Percentiles rank a stretch among this genome's conserved stretches.
phyloP scores from a whole-genome alignment of 2,888 invertebrate genomes.

The Liodrosophila aerea region DNA sequence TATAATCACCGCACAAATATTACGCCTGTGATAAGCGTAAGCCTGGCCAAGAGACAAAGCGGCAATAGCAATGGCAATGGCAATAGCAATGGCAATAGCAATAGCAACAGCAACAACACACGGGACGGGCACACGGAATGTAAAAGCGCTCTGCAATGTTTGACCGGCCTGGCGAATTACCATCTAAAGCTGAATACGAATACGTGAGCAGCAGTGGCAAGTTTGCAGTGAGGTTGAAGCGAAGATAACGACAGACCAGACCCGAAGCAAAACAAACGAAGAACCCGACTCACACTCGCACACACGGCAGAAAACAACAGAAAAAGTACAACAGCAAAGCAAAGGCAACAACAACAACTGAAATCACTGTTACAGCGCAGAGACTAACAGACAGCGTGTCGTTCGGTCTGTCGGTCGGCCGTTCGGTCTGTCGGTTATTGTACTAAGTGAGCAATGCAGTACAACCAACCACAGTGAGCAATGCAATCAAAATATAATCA shows the following conservation, averaged over 20 bases:
- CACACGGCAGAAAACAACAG: constrained; percentile 29
- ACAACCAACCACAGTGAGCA: constrained; percentile 79
- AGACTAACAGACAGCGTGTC: constrained; percentile 75
- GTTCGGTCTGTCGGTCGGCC: neutral
- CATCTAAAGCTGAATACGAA: constrained; percentile 75
- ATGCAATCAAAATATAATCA: constrained; percentile 77
- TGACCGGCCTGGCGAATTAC: constrained; percentile 68
- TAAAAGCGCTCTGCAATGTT: constrained; percentile 72
- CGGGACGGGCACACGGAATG: constrained; percentile 48
- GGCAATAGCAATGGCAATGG: neutral
- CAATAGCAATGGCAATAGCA: constrained; percentile 26
- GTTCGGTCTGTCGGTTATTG: constrained; percentile 51
- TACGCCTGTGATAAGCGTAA: constrained; percentile 64
- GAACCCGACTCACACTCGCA: constrained; percentile 33
- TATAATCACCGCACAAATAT: constrained; percentile 66
- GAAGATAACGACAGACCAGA: constrained; percentile 72
- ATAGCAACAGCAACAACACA: constrained; percentile 4
- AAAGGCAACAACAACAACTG: no score
- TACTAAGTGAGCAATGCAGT: constrained; percentile 63
- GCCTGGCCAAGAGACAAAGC: constrained; percentile 19
- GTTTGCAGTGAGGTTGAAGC: constrained; percentile 55
- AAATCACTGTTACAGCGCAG: constrained; percentile 74
- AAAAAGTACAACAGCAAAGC: constrained; percentile 45
- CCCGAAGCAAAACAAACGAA: constrained; percentile 77
- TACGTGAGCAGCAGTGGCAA: constrained; percentile 64